Evolutionary conservation across 2,797 vertebrate genomes (phyloP).

Genomic region (Pelobates cultripes): DNA sequence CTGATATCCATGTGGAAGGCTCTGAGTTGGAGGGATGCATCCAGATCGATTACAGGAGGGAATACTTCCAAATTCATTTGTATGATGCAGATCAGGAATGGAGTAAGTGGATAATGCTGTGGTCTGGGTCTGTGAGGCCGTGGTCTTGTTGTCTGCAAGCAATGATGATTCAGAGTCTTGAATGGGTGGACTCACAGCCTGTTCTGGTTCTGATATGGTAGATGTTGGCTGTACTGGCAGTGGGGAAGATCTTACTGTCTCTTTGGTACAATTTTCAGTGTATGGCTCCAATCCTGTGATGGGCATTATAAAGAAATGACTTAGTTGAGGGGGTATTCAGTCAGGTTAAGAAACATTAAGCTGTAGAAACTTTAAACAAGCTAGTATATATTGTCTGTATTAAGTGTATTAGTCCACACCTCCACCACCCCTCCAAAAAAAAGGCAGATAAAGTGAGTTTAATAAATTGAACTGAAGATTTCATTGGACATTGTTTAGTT

Average conservation of each 20-base stretch:
- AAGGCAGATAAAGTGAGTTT: too few relatives aligned
- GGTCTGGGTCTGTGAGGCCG: constrained; percentile 58
- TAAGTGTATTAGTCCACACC: too few relatives aligned
- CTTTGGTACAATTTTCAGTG: constrained; percentile 61
- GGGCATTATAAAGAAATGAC: constrained; percentile 59
- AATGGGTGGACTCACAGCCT: constrained; percentile 58
- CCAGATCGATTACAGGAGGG: constrained; percentile 63
- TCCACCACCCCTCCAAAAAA: too few relatives aligned
- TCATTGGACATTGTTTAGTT: too few relatives aligned
- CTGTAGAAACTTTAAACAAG: too few relatives aligned
- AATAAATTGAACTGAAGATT: too few relatives aligned
- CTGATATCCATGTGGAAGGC: constrained; percentile 65
- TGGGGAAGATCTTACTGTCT: constrained; percentile 62
- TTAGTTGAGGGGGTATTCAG: constrained; percentile 62
- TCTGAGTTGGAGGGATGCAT: constrained; percentile 62
- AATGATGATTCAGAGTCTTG: constrained; percentile 61
- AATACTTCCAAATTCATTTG: constrained; percentile 63
- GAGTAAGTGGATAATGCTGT: constrained; percentile 64
- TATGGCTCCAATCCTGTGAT: constrained; percentile 69
- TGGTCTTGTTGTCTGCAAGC: constrained; percentile 59
- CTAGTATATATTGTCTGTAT: too few relatives aligned
- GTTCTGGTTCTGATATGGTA: not conserved
- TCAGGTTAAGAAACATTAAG: constrained; percentile 58
- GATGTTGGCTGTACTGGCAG: constrained; percentile 60
- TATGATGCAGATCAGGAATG: constrained; percentile 59